Percentiles rank a stretch among this genome's conserved stretches.
These are phyloP conservation scores for Periophthalmodon schlosseri DNA, from an alignment of 2,113 vertebrate species.

Conservation along the genomic window DNA sequence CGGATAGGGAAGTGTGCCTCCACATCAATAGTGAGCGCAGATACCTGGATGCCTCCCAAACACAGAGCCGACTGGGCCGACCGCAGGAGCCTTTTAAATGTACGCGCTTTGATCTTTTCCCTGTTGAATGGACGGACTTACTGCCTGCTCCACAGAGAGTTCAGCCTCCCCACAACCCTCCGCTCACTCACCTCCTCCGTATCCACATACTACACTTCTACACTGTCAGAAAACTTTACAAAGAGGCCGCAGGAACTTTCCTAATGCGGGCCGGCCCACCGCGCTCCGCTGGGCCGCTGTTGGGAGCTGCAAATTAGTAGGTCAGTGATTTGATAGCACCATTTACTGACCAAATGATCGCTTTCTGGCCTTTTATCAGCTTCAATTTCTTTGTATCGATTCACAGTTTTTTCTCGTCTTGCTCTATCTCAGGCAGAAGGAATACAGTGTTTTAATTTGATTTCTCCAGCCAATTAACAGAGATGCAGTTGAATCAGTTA, in stretches of 20 bases:
- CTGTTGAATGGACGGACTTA: slow-evolving; percentile 73
- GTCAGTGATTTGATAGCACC: slow-evolving; percentile 56
- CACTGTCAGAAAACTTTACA: slow-evolving; percentile 65
- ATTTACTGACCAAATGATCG: slow-evolving; percentile 61
- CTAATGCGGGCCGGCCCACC: slow-evolving; percentile 28
- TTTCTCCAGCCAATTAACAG: slow-evolving; percentile 66
- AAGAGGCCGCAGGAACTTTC: slow-evolving; percentile 63
- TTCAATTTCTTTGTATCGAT: slow-evolving; percentile 58
- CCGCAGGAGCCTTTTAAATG: slow-evolving; percentile 72
- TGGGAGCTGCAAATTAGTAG: slow-evolving; percentile 50
- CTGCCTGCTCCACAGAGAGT: slow-evolving; percentile 70
- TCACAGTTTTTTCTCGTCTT: slow-evolving; percentile 36
- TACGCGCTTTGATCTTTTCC: slow-evolving; percentile 73
- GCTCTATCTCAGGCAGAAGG: slow-evolving; percentile 43
- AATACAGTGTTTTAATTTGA: slow-evolving; percentile 25
- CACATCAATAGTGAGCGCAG: slow-evolving; percentile 73
- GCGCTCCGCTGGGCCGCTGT: slow-evolving; percentile 19
- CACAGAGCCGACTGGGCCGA: slow-evolving; percentile 66
- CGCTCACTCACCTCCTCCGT: slow-evolving; percentile 43
- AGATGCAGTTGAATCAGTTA: slow-evolving; percentile 41
- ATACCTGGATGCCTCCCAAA: slow-evolving; percentile 75
- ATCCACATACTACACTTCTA: slow-evolving; percentile 51
- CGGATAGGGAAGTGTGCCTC: slow-evolving; percentile 68
- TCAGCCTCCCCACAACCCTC: slow-evolving; percentile 63
- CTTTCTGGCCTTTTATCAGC: slow-evolving; percentile 57